Percentiles rank a stretch among this genome's conserved stretches.
Conservation (phyloP, 1,140 invertebrate genomes). For the Calosoma granatense region DNA sequence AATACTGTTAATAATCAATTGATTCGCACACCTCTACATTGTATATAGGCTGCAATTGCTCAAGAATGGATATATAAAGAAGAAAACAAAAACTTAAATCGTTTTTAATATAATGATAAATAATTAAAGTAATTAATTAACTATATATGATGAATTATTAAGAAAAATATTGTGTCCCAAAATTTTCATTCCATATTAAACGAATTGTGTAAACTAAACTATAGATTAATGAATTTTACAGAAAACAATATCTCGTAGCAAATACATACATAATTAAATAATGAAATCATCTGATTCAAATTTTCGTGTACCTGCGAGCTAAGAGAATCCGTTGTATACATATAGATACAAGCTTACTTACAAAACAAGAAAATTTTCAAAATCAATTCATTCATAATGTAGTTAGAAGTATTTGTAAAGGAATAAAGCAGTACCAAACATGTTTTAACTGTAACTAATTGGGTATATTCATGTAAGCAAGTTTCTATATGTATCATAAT, state of each 20-base stretch:
- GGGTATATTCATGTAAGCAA: neutral
- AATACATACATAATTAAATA: too few relatives aligned
- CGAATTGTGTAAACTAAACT: neutral
- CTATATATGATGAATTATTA: neutral
- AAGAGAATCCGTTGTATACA: neutral
- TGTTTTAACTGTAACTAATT: too few relatives aligned
- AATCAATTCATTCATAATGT: neutral
- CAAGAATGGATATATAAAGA: neutral
- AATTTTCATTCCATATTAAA: neutral
- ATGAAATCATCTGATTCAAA: too few relatives aligned
- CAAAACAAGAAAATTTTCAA: neutral
- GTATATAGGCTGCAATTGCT: neutral
- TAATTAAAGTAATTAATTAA: neutral
- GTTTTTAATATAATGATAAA: neutral
- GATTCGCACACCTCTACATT: too few relatives aligned
- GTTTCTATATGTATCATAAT: slow-evolving; percentile 1
- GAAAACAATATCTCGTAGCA: neutral
- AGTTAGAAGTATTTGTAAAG: neutral
- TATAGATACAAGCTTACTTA: neutral
- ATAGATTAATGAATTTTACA: neutral
- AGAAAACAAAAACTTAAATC: too few relatives aligned
- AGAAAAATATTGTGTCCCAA: neutral
- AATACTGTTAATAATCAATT: too few relatives aligned
- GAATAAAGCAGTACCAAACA: neutral
- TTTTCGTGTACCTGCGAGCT: slow-evolving; percentile 3